phyloP scores from a whole-genome alignment of 2,113 vertebrate species.

The Peromyscus maniculatus region DNA sequence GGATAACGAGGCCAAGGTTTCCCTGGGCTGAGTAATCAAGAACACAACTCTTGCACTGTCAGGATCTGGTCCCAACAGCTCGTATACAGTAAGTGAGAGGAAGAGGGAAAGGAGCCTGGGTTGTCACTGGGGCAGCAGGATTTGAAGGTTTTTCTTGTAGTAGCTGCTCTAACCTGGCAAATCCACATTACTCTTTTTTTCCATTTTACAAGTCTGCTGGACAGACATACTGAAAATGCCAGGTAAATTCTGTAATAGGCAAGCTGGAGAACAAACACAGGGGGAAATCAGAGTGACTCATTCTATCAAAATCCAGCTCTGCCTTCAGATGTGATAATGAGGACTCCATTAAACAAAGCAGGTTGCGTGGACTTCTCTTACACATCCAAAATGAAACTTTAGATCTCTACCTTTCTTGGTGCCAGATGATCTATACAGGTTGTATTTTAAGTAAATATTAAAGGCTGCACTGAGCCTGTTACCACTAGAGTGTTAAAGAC shows the following conservation, averaged over 20 bases:
- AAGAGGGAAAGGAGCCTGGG: no score
- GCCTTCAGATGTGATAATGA: background rate
- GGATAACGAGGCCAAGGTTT: background rate
- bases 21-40: background rate
- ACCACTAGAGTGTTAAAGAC: background rate
- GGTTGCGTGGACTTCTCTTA: background rate
- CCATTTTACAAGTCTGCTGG: background rate
- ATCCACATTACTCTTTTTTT: constrained; percentile 5
- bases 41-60: background rate
- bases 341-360: background rate
- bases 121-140: background rate
- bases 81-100: background rate
- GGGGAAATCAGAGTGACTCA: constrained; percentile 16
- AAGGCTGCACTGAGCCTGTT: background rate
- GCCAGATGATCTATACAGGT: background rate
- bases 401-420: background rate
- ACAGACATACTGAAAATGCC: background rate
- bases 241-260: background rate
- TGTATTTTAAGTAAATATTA: background rate
- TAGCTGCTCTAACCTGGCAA: background rate
- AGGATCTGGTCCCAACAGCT: background rate
- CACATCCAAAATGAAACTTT: background rate
- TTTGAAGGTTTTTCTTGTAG: background rate
- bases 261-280: background rate
- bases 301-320: constrained; percentile 26